Evolutionary conservation across 2,113 vertebrate species (phyloP).

Genomic region (Oenanthe oenanthe): DNA sequence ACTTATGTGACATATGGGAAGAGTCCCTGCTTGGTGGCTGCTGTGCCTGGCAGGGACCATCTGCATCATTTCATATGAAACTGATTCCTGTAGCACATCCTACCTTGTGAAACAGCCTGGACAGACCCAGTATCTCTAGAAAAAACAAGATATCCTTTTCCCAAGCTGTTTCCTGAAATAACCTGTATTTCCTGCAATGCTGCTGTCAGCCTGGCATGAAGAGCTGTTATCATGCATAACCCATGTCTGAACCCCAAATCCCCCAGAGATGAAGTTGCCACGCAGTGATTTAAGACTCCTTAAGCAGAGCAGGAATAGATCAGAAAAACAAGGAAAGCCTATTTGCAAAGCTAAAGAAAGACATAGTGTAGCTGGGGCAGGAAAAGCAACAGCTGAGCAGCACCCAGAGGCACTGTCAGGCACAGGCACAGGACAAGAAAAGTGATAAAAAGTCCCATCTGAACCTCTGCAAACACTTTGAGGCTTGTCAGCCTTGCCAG

Average conservation of each 20-base stretch:
- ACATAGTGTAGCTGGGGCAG: accelerated
- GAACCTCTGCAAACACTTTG: background rate
- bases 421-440: background rate
- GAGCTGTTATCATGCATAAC: accelerated
- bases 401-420: background rate
- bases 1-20: background rate
- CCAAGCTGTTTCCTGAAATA: background rate
- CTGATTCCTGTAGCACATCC: background rate
- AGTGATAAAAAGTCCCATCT: background rate
- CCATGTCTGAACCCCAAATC: background rate
- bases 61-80: background rate
- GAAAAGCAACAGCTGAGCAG: background rate
- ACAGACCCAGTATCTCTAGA: accelerated
- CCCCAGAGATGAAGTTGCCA: accelerated
- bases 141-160: background rate
- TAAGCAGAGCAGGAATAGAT: background rate
- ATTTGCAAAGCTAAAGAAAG: background rate
- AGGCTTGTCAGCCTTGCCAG: background rate
- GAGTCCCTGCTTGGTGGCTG: background rate
- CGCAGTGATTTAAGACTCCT: background rate
- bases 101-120: background rate
- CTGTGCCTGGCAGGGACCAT: background rate
- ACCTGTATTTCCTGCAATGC: background rate
- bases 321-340: background rate
- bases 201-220: background rate